These are phyloP conservation scores for Hassar affinis DNA, from an alignment of 2,113 vertebrate species.

Conservation along the genomic window DNA sequence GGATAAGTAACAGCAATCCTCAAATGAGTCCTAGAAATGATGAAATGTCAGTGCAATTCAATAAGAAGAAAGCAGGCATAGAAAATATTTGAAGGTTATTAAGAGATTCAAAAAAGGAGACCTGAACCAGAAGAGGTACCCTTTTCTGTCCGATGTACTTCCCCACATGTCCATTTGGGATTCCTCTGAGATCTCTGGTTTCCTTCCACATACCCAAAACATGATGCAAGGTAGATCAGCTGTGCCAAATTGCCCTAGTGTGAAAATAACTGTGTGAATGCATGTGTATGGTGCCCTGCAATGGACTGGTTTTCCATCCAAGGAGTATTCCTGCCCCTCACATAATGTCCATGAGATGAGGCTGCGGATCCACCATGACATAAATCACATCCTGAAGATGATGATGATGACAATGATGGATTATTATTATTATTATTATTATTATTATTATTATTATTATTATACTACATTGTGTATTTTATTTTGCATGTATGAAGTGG, in stretches of 20 bases:
- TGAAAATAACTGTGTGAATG: not conserved
- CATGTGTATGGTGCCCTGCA: too few species aligned
- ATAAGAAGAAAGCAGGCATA: not conserved
- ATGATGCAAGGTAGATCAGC: not conserved
- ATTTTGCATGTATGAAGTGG: not conserved
- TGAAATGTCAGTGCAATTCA: not conserved
- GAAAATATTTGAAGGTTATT: not conserved
- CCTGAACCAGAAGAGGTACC: not conserved
- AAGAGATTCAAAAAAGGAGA: not conserved
- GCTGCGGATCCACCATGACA: not conserved
- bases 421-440: not conserved
- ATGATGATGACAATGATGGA: too few species aligned
- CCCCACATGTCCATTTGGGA: not conserved
- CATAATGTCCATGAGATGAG: not conserved
- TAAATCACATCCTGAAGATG: too few species aligned
- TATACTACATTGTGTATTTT: too few species aligned
- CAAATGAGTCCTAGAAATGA: not conserved
- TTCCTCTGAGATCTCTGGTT: too few species aligned
- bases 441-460: not conserved
- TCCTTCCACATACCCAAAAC: not conserved
- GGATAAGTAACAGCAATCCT: not conserved
- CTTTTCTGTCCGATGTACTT: too few species aligned
- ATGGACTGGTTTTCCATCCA: too few species aligned
- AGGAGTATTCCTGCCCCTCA: not conserved
- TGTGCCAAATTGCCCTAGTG: not conserved